Evolutionary conservation across 1,140 invertebrate species (phyloP), one percentile per base, ranked within the genome.

Genomic region (Andricus grossulariae): DNA sequence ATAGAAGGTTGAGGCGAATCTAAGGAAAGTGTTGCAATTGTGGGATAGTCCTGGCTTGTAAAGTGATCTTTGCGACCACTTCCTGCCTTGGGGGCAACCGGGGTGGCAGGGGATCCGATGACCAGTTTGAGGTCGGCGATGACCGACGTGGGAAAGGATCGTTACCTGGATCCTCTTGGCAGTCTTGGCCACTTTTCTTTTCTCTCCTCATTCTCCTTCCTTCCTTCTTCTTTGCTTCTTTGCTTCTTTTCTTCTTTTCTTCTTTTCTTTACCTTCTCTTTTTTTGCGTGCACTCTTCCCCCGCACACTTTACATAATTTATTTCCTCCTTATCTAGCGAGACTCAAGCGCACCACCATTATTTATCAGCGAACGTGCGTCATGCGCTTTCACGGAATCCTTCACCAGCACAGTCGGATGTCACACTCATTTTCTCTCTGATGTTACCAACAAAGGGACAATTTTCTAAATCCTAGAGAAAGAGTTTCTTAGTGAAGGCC

Each of bases 131-230:
- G 89, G 89, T 91, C 87, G 88, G 78, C 85, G 87, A 87, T 89
- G 88, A 90, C 84, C 88, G 89, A 91, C 90, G 90, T 91, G 90
- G 90, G 90, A 91, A 91, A 90, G 88, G 85, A 90, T 88, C 89
- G 83, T 86, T 84, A 86, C 74, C 76, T 60, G 71, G 74, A 75
- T 72, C 51, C 51, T 32, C 25, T 32, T 5, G 25, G 25, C 25
- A 32, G 25, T 32, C 25, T 80, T 45, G 39, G 39, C 39, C 57
- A 70, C 78, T 52, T 78, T 73, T 78, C 75, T 72, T 76, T 80
- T 79, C 80, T 81, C 78, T 73, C 71, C 39, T 45, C 39, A 4
- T 11, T 0, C 39, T 45, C 80, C 78, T 78, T 79, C 57, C 73
- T 32, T 5, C 25, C 4, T 32, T 5, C 25, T 2, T 5, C 25